These are phyloP conservation scores for Epizoanthus illoricatus DNA, from an alignment of 92 coral and sea anemone genomes.

Conservation along the genomic window DNA sequence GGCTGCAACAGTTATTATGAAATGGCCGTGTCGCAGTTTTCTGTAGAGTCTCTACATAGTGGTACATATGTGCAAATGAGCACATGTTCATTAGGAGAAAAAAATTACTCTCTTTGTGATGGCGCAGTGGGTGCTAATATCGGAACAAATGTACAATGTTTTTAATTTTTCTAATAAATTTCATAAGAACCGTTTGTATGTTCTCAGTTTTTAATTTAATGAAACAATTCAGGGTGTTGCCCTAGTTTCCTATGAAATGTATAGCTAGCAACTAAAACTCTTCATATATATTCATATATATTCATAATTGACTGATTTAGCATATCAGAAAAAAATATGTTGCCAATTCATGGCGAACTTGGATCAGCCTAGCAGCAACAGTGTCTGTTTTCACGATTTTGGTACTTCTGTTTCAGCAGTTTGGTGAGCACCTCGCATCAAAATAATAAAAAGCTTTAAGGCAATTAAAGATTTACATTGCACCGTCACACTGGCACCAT, in stretches of 20 bases:
- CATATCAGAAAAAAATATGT: too few species aligned
- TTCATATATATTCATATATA: too few species aligned
- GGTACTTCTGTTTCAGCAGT: constrained; percentile 25
- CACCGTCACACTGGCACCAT: constrained; percentile 35
- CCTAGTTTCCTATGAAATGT: too few species aligned
- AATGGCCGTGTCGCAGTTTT: neutral
- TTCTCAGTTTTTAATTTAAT: neutral
- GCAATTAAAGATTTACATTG: constrained; percentile 27
- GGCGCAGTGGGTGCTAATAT: neutral
- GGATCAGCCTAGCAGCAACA: neutral
- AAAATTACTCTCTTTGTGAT: neutral
- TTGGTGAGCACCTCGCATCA: constrained; percentile 14
- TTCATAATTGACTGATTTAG: too few species aligned
- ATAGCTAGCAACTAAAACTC: too few species aligned
- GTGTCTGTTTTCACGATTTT: neutral
- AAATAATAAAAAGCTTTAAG: constrained; percentile 13
- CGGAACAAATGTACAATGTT: neutral
- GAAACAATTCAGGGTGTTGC: too few species aligned
- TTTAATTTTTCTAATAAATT: neutral
- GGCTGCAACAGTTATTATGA: constrained; percentile 3
- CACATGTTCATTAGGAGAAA: constrained; percentile 25
- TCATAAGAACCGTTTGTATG: neutral
- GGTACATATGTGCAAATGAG: constrained; percentile 21
- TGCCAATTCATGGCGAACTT: neutral
- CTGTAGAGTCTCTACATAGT: neutral